Evolutionary conservation across 2,113 vertebrate species (phyloP).

Genomic region (Oenanthe melanoleuca): DNA sequence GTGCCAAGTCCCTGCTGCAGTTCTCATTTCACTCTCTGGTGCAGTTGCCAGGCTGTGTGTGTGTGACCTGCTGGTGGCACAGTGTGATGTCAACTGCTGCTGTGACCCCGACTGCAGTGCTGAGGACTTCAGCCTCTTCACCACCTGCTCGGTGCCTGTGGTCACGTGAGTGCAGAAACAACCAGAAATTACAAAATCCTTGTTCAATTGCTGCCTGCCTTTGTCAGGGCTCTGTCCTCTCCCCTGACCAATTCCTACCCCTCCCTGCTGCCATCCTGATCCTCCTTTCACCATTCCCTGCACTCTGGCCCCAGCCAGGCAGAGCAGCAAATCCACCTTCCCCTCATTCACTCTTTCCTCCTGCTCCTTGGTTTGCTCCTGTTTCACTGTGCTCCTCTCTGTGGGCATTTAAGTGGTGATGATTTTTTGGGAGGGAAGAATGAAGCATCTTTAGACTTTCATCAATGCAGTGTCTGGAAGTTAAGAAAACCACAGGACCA

Average conservation of each 20-base stretch:
- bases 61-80: constrained; percentile 78
- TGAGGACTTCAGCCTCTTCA: constrained; percentile 79
- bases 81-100: constrained; percentile 85
- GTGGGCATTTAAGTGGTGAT: background rate
- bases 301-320: background rate
- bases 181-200: background rate
- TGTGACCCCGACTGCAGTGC: constrained; percentile 82
- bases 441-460: background rate
- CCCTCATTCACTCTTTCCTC: background rate
- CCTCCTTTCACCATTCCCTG: background rate
- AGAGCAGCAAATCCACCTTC: background rate
- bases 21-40: background rate
- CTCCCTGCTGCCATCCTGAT: background rate
- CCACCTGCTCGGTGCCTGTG: constrained; percentile 74
- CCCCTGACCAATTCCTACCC: background rate
- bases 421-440: background rate
- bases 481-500: background rate
- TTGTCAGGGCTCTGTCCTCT: background rate
- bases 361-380: background rate
- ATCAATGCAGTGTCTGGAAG: background rate
- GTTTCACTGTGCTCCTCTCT: background rate
- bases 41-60: constrained; percentile 79
- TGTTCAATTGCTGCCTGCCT: rapidly evolving
- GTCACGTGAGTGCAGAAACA: constrained; percentile 74
- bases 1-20: background rate